These are phyloP conservation scores for Rhabditophanes sp. DNA, from an alignment of 2,888 invertebrate species.

Conservation along the genomic window DNA sequence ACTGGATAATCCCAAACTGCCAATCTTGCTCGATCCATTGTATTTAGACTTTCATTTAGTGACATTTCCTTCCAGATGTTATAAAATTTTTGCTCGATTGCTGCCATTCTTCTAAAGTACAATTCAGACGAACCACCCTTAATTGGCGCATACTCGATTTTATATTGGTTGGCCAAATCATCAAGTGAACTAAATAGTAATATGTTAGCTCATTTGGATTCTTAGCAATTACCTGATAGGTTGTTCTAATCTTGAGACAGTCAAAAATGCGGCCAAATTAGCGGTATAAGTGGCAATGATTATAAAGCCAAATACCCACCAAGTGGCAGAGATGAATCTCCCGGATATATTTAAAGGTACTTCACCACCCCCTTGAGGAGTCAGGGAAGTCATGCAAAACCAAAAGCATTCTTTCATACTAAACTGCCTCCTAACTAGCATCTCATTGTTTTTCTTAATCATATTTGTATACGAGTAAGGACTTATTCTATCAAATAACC, in stretches of 20 bases:
- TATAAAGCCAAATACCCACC: slow-evolving; percentile 91
- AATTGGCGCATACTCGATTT: slow-evolving; percentile 81
- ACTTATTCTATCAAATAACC: slow-evolving; percentile 88
- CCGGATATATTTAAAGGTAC: slow-evolving; percentile 90
- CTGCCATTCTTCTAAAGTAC: slow-evolving; percentile 85
- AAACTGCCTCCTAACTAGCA: slow-evolving; percentile 64
- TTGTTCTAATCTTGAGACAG: slow-evolving; percentile 51
- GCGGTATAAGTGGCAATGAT: slow-evolving; percentile 97
- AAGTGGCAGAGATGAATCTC: slow-evolving; percentile 75
- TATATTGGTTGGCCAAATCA: slow-evolving; percentile 83
- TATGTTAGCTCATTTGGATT: background rate
- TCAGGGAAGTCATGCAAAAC: slow-evolving; percentile 92
- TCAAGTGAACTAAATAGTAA: slow-evolving; percentile 56
- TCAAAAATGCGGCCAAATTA: slow-evolving; percentile 87
- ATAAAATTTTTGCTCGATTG: slow-evolving; percentile 81
- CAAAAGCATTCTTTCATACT: slow-evolving; percentile 86
- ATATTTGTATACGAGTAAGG: slow-evolving; percentile 90
- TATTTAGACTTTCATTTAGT: slow-evolving; percentile 73
- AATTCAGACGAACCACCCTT: slow-evolving; percentile 74
- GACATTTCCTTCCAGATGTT: slow-evolving; percentile 98
- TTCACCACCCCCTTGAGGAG: slow-evolving; percentile 82
- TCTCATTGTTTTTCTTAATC: slow-evolving; percentile 61
- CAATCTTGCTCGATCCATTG: slow-evolving; percentile 73
- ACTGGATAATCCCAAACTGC: slow-evolving; percentile 99
- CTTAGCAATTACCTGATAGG: slow-evolving; percentile 23